Base-by-base conservation (phyloP, 2,888 invertebrate species). In the Cantharis nigra region DNA sequence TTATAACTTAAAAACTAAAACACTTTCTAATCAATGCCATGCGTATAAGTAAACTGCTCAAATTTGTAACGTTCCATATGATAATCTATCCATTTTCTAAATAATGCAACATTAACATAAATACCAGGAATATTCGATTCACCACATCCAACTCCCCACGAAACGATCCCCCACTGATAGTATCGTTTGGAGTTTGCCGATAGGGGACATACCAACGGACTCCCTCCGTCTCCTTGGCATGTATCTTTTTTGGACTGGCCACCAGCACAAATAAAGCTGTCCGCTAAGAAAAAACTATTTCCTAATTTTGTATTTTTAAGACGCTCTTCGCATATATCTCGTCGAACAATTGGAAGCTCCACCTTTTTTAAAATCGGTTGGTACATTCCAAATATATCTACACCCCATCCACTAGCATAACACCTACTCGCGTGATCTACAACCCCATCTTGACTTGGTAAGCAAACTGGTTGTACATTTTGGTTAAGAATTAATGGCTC, bases 191-290 rank as follows among this genome's bases (percentile, higher is more conserved):
- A 26, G 0, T n/a, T 67, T 23, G 90, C 91, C 76, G 88, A 88
- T 20, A 20, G 20, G 71, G 94, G 93, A 81, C 96, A 96, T 0
- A 94, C 93, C 11, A 96, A 88, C 0, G 96, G 94, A n/a, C 94
- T 93, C 0, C 96, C 96, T 0, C 96, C 96, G 84, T 96, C 96
- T 3, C 84, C 93, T 84, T 91, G 91, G 88, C 96, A 95, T 0
- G 94, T 93, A 82, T 95, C 95, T 80, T 91, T 91, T 13, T 92
- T 93, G 0, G 88, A 83, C 83, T 94, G 94, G 2, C 65, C 65
- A 23, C 65, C 65, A 23, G 65, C 65, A 23, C 65, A 67, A 23
- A 67, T 0, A 85, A 95, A 95, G 4, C 92, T 92, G 0, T 90
- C 85, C 82, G 95, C 91, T 9, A 96, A 89, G 64, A 89, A 84